Percentiles rank a stretch among this genome's conserved stretches.
phyloP scores from a whole-genome alignment of 2,888 invertebrate species.

The Polydrusus cervinus region DNA sequence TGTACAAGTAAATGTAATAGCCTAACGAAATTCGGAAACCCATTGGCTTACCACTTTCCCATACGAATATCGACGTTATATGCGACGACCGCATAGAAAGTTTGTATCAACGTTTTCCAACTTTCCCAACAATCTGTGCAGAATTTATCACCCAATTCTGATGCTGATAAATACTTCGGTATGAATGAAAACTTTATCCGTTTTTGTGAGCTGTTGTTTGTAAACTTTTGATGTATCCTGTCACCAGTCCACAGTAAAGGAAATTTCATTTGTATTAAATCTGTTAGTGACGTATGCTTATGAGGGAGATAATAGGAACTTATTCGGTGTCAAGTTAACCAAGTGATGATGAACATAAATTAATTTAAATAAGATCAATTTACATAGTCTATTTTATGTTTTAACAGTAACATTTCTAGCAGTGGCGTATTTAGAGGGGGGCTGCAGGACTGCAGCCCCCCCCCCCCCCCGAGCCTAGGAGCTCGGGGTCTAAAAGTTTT shows the following conservation, averaged over 20 bases:
- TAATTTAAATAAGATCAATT: too few relatives aligned
- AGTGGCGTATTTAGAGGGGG: too few relatives aligned
- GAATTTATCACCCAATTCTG: slow-evolving; percentile 39
- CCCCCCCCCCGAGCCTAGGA: too few relatives aligned
- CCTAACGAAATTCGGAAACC: not conserved
- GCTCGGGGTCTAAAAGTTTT: too few relatives aligned
- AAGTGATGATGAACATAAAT: too few relatives aligned
- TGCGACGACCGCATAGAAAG: slow-evolving; percentile 16
- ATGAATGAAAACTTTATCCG: slow-evolving; percentile 38
- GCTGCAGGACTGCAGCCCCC: too few relatives aligned
- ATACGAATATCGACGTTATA: slow-evolving; percentile 15
- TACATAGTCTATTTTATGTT: too few relatives aligned
- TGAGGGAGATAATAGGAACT: not conserved
- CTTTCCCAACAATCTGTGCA: slow-evolving; percentile 33
- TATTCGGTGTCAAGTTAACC: not conserved
- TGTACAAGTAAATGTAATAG: not conserved
- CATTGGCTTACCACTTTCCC: not conserved
- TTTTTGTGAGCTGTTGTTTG: slow-evolving; percentile 34
- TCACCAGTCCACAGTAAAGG: slow-evolving; percentile 32
- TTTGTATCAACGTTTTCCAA: slow-evolving; percentile 14
- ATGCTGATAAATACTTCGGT: slow-evolving; percentile 34
- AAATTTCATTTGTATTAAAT: slow-evolving; percentile 8
- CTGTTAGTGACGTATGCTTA: not conserved
- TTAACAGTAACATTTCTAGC: too few relatives aligned
- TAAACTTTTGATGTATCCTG: slow-evolving; percentile 33